phyloP scores from a whole-genome alignment of 2,888 invertebrate genomes.

The Dryomyza anilis region DNA sequence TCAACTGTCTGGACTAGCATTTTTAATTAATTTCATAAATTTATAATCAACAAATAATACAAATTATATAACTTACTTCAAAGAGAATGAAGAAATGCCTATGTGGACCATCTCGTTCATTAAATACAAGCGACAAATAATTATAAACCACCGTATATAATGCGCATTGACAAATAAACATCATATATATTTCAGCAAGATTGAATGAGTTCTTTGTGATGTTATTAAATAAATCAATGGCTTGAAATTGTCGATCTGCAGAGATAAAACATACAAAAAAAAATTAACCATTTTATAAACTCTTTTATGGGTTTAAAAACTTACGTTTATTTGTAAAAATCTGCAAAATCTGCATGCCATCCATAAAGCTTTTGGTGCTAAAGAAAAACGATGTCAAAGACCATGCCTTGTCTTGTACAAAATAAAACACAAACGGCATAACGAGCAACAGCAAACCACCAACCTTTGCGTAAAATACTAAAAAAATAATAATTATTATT shows the following conservation, averaged over 20 bases:
- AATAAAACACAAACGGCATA: slow-evolving; percentile 51
- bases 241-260: slow-evolving; percentile 48
- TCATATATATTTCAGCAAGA: slow-evolving; percentile 44
- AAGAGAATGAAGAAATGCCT: slow-evolving; percentile 70
- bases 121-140: slow-evolving; percentile 59
- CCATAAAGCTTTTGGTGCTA: slow-evolving; percentile 52
- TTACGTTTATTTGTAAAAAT: slow-evolving; percentile 57
- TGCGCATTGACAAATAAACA: slow-evolving; percentile 47
- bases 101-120: slow-evolving; percentile 73
- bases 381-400: slow-evolving; percentile 42
- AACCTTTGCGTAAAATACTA: slow-evolving; percentile 58
- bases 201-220: slow-evolving; percentile 47
- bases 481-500: slow-evolving; percentile 23
- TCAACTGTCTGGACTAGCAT: no score
- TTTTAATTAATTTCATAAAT: no score
- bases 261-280: slow-evolving; percentile 8
- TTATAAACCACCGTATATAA: slow-evolving; percentile 53
- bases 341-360: slow-evolving; percentile 53
- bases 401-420: slow-evolving; percentile 45
- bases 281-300: no score
- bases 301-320: slow-evolving; percentile 18
- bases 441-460: slow-evolving; percentile 54
- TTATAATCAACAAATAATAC: no score
- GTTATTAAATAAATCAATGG: slow-evolving; percentile 43
- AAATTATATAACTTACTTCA: slow-evolving; percentile 60